A percentile compares a stretch with the other conserved stretches of the same genome.
Evolutionary conservation across 2,797 vertebrate species (phyloP).

Genomic region (Poeciliopsis gracilis): DNA sequence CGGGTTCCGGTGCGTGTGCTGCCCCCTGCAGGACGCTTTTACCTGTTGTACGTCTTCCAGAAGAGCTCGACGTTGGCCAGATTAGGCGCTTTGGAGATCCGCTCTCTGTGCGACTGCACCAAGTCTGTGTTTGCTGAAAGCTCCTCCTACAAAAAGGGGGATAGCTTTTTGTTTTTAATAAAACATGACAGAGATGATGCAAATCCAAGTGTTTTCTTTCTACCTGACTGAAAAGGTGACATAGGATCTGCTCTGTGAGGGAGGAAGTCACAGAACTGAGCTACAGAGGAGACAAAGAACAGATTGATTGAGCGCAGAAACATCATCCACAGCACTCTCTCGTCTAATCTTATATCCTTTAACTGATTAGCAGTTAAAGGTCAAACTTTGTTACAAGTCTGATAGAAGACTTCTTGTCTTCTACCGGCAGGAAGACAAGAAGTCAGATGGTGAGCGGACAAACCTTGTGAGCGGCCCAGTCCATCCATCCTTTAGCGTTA

Average conservation of each 20-base stretch:
- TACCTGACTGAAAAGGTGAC: conserved; percentile 92
- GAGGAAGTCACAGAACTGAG: conserved; percentile 88
- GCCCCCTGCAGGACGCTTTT: conserved; percentile 11
- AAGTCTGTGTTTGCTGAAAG: conserved; percentile 85
- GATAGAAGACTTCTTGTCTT: not conserved
- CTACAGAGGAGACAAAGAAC: conserved; percentile 59
- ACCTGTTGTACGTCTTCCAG: conserved; percentile 91
- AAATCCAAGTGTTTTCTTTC: not conserved
- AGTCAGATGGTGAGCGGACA: conserved; percentile 1
- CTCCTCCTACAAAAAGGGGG: conserved; percentile 81
- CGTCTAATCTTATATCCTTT: conserved; percentile 16
- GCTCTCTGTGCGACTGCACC: conserved; percentile 84
- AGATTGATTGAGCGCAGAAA: conserved; percentile 7
- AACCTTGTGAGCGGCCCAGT: conserved; percentile 94
- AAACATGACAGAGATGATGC: not conserved
- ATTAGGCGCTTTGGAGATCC: conserved; percentile 82
- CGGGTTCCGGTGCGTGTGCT: not conserved
- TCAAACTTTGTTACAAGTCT: conserved; percentile 22
- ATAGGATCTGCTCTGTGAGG: conserved; percentile 87
- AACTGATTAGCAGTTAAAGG: conserved; percentile 15
- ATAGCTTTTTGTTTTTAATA: not conserved
- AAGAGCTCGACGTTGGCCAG: conserved; percentile 87
- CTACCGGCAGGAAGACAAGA: not conserved
- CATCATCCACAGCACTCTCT: conserved; percentile 13
- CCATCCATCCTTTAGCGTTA: conserved; percentile 91